A percentile compares a stretch with the other conserved stretches of the same genome.
Conservation (phyloP, 2,888 invertebrate genomes). For the Osmoderma eremita region DNA sequence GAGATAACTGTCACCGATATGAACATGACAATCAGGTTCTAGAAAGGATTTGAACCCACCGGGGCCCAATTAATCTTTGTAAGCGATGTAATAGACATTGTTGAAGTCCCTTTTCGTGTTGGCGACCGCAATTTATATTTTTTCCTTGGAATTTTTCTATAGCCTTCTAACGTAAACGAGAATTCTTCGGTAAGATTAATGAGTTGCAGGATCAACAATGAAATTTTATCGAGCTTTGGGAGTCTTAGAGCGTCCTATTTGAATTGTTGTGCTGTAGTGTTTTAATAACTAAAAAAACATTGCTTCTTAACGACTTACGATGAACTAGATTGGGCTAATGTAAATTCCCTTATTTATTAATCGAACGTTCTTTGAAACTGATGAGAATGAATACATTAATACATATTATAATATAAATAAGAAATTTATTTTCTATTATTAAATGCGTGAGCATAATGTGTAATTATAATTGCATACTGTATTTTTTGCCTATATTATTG, state of each 20-base stretch:
- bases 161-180: constrained; percentile 30
- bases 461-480: no score
- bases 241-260: constrained; percentile 19
- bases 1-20: constrained; percentile 33
- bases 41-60: constrained; percentile 29
- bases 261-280: constrained; percentile 30
- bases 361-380: no score
- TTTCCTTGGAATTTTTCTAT: constrained; percentile 26
- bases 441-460: no score
- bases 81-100: constrained; percentile 36
- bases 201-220: constrained; percentile 32
- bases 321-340: constrained; percentile 13
- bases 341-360: no score
- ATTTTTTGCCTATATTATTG: no score
- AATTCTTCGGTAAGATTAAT: constrained; percentile 33
- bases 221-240: constrained; percentile 19
- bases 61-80: constrained; percentile 31
- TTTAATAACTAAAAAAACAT: constrained; percentile 19
- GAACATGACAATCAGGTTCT: constrained; percentile 17
- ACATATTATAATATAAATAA: no score
- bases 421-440: no score
- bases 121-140: constrained; percentile 32
- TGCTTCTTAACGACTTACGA: constrained; percentile 15
- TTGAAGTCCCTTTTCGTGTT: constrained; percentile 33
- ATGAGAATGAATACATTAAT: no score